These are phyloP conservation scores for Chascanopsetta lugubris DNA, from an alignment of 2,113 vertebrate genomes.

Conservation along the genomic window DNA sequence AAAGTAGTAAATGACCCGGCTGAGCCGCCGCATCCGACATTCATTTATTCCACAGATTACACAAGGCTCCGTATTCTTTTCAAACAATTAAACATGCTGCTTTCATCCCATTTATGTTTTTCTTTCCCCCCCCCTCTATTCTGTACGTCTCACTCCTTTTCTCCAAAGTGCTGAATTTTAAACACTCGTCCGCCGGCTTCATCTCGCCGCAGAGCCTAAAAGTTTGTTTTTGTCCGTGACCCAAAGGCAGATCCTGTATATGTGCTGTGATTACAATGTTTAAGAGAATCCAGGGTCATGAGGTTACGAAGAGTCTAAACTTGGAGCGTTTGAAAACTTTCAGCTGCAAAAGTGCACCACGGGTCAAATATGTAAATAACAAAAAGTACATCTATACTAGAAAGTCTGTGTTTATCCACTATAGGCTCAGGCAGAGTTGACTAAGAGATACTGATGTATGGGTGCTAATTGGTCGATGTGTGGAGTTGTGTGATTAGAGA, in stretches of 20 bases:
- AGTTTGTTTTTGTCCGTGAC: background rate
- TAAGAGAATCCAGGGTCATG: background rate
- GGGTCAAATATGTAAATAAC: background rate
- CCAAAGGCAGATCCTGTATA: too few species aligned
- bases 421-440: constrained; percentile 27
- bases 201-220: background rate
- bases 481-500: constrained; percentile 1
- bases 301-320: background rate
- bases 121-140: too few species aligned
- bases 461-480: too few species aligned
- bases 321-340: background rate
- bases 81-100: too few species aligned
- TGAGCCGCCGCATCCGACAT: background rate
- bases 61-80: too few species aligned
- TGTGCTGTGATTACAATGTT: too few species aligned
- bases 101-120: too few species aligned
- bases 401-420: constrained; percentile 1
- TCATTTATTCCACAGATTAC: too few species aligned
- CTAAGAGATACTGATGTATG: constrained; percentile 21
- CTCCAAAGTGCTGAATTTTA: background rate
- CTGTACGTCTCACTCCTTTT: background rate
- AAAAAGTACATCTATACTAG: too few species aligned
- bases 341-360: background rate
- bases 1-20: background rate
- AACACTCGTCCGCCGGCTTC: background rate